Evolutionary conservation across 2,797 vertebrate genomes (phyloP).

Genomic region (Alouatta caraya): DNA sequence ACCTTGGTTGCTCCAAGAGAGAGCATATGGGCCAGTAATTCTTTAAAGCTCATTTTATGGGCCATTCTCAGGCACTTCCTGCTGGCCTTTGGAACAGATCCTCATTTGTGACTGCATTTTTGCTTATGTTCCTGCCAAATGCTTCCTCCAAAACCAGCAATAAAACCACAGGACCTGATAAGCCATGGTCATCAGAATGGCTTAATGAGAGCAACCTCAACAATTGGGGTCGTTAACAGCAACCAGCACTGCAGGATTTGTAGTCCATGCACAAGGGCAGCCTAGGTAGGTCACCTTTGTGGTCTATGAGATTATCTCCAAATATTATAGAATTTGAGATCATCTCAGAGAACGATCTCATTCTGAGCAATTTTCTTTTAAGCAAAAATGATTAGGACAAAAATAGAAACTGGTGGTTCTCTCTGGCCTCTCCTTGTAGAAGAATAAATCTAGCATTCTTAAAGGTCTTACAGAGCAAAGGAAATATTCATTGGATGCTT

Average conservation of each 20-base stretch:
- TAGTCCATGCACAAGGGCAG: neutral
- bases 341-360: neutral
- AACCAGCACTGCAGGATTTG: neutral
- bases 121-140: conserved; percentile 62
- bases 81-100: conserved; percentile 53
- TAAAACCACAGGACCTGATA: conserved; percentile 59
- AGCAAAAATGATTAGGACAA: neutral
- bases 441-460: neutral
- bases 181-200: conserved; percentile 50
- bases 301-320: neutral
- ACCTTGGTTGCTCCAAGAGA: conserved; percentile 8
- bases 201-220: conserved; percentile 44
- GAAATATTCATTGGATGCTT: conserved; percentile 34
- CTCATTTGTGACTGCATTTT: conserved; percentile 52
- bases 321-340: neutral
- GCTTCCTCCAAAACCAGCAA: conserved; percentile 45
- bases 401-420: neutral
- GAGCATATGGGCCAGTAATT: conserved; percentile 59
- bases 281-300: conserved; percentile 44
- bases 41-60: conserved; percentile 38
- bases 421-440: neutral
- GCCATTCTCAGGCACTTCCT: conserved; percentile 40
- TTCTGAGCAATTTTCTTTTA: neutral
- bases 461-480: conserved; percentile 1
- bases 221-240: neutral